Percentiles rank a stretch among this genome's conserved stretches.
Conservation (phyloP, 1,140 invertebrate genomes). For the Musca vetustissima region DNA sequence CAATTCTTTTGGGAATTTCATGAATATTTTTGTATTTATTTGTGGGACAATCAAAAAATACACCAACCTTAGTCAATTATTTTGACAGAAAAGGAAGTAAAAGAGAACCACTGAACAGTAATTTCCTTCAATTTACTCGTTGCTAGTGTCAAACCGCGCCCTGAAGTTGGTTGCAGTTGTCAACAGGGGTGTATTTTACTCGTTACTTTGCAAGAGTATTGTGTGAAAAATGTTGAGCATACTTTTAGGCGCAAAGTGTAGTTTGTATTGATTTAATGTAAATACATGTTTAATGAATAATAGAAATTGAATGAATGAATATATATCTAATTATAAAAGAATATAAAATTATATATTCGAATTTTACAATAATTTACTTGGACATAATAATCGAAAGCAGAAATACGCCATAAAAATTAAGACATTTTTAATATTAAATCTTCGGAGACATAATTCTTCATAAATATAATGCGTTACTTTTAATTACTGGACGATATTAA, state of each 20-base stretch:
- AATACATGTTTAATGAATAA: too few relatives aligned
- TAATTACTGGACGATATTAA: too few relatives aligned
- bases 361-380: too few relatives aligned
- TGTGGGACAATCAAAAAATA: constrained; percentile 33
- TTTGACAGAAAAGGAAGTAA: constrained; percentile 54
- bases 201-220: background rate
- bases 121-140: constrained; percentile 21
- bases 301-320: too few relatives aligned
- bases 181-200: constrained; percentile 1
- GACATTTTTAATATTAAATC: too few relatives aligned
- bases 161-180: constrained; percentile 19
- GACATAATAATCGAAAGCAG: too few relatives aligned
- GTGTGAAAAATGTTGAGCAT: background rate
- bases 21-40: constrained; percentile 8
- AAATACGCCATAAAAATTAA: too few relatives aligned
- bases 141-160: background rate
- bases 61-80: constrained; percentile 54
- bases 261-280: background rate
- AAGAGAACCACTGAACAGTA: constrained; percentile 34
- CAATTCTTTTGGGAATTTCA: background rate
- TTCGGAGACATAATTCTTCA: too few relatives aligned
- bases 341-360: too few relatives aligned
- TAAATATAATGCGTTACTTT: too few relatives aligned
- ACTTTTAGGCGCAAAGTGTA: background rate
- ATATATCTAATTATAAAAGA: too few relatives aligned